Percentiles rank a stretch among this genome's conserved stretches.
phyloP scores from a whole-genome alignment of 1,140 invertebrate genomes.

The Daktulosphaira vitifoliae region DNA sequence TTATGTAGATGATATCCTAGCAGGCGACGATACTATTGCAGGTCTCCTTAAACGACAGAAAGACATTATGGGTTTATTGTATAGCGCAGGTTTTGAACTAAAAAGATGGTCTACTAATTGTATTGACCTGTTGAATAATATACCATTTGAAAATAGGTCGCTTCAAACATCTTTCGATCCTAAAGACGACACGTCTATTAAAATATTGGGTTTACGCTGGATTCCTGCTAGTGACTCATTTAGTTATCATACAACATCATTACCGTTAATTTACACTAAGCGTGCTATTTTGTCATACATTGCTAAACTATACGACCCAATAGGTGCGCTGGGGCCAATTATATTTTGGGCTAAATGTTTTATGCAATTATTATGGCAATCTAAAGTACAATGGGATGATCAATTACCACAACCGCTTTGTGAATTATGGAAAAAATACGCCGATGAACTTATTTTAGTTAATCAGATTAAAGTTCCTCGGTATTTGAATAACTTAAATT shows the following conservation, averaged over 20 bases:
- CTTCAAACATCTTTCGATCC: not conserved
- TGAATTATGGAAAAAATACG: not conserved
- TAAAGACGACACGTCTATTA: not conserved
- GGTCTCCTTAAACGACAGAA: not conserved
- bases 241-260: not conserved
- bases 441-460: not conserved
- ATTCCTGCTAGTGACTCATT: not conserved
- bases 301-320: not conserved
- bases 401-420: not conserved
- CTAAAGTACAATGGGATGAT: not conserved
- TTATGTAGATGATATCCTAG: not conserved
- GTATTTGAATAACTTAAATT: not conserved
- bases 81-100: not conserved
- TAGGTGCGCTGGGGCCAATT: not conserved
- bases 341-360: conserved; percentile 17
- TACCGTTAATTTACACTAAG: not conserved
- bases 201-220: conserved; percentile 11
- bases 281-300: not conserved
- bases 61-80: not conserved
- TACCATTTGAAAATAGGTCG: not conserved
- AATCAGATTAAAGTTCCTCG: not conserved
- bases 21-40: not conserved
- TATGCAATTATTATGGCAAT: not conserved
- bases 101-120: not conserved
- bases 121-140: not conserved